phyloP scores from a whole-genome alignment of 2,113 vertebrate species.

The Smithornis capensis region DNA sequence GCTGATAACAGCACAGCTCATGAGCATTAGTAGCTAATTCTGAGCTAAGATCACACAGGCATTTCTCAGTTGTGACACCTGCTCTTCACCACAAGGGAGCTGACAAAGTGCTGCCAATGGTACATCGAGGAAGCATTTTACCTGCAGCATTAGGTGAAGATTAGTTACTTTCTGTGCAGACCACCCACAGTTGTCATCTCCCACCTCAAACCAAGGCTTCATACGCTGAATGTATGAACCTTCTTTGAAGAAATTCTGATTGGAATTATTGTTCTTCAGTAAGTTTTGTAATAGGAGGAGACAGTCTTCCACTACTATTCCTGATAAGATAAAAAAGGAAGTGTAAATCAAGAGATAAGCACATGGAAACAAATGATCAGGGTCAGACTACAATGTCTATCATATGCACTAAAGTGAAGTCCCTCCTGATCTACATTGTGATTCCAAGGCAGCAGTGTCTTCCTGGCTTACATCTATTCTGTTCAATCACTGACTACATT shows the following conservation, averaged over 20 bases:
- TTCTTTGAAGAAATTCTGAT: slow-evolving; percentile 99
- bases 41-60: background rate
- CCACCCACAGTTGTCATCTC: slow-evolving; percentile 96
- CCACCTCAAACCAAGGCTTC: slow-evolving; percentile 99
- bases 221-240: slow-evolving; percentile 97
- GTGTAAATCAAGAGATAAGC: background rate
- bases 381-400: background rate
- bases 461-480: background rate
- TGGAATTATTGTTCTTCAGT: slow-evolving; percentile 97
- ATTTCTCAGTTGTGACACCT: background rate
- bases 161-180: slow-evolving; percentile 98
- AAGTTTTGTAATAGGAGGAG: slow-evolving; percentile 91
- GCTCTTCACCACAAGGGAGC: rapidly evolving
- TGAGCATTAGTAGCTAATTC: rapidly evolving
- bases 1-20: background rate
- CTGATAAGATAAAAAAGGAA: slow-evolving; percentile 52
- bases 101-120: rapidly evolving
- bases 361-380: background rate
- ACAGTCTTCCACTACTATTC: slow-evolving; percentile 98
- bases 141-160: slow-evolving; percentile 97
- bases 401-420: background rate
- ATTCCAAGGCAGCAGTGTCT: background rate
- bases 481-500: background rate
- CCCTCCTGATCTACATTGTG: rapidly evolving
- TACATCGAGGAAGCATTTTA: slow-evolving; percentile 27